A percentile compares a stretch with the other conserved stretches of the same genome.
phyloP scores from a whole-genome alignment of 2,113 vertebrate species.

The Cololabis saira region DNA sequence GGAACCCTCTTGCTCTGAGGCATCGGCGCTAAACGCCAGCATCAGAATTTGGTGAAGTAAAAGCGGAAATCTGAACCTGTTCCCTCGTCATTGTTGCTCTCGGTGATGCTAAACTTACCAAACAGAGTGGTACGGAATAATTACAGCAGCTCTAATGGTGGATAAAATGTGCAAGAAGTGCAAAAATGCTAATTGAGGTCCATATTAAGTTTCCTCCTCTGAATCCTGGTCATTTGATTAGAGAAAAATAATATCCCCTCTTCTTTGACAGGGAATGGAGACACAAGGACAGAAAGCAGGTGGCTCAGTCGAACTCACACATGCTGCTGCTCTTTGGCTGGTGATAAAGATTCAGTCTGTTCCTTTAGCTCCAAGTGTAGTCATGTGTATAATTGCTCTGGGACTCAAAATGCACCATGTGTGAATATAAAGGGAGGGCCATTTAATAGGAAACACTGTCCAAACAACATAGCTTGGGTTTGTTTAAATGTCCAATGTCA shows the following conservation, averaged over 20 bases:
- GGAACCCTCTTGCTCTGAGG: no score
- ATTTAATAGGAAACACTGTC: conserved; percentile 76
- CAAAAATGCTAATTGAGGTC: conserved; percentile 54
- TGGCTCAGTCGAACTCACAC: conserved; percentile 55
- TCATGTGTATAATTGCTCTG: conserved; percentile 81
- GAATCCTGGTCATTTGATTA: conserved; percentile 68
- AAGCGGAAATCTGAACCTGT: neutral
- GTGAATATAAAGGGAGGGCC: conserved; percentile 79
- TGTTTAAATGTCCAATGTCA: conserved; percentile 71
- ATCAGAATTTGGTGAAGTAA: neutral
- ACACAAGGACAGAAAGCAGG: conserved; percentile 59
- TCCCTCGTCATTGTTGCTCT: conserved; percentile 23
- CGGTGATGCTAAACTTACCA: conserved; percentile 9
- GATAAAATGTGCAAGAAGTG: conserved; percentile 54
- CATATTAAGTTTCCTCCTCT: conserved; percentile 40
- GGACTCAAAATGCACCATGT: conserved; percentile 79
- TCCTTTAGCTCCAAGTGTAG: conserved; percentile 79
- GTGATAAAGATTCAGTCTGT: conserved; percentile 77
- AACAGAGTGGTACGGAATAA: conserved; percentile 36
- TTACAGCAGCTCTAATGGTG: conserved; percentile 33
- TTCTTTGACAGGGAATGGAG: conserved; percentile 76
- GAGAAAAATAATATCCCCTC: conserved; percentile 69
- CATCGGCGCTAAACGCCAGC: no score
- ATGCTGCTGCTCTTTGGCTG: conserved; percentile 69
- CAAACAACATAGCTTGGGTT: conserved; percentile 74